Conservation (phyloP, 2,113 vertebrate species). For the Tragelaphus scriptus region DNA sequence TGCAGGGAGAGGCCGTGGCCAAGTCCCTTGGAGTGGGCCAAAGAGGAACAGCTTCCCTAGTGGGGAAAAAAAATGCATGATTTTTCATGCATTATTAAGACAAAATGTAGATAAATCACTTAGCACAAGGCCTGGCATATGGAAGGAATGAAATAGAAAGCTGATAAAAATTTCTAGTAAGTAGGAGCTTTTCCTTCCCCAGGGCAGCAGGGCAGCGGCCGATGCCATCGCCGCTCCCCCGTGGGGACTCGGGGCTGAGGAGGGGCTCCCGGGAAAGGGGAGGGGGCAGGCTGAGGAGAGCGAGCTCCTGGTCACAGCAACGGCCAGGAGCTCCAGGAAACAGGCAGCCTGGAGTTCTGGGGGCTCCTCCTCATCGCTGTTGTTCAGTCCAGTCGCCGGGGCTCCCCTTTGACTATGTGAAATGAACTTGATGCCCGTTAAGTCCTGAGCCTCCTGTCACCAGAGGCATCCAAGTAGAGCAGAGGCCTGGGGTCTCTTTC, state of each 20-base stretch:
- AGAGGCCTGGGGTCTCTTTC: background rate
- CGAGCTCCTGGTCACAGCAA: rapidly evolving
- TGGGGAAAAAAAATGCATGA: background rate
- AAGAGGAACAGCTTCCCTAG: background rate
- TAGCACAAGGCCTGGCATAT: background rate
- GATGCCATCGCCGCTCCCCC: background rate
- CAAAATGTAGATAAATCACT: background rate
- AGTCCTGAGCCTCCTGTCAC: background rate
- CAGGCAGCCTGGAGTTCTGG: background rate
- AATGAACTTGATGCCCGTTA: rapidly evolving
- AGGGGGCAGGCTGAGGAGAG: background rate
- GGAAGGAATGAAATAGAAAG: background rate
- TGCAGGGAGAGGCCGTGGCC: background rate
- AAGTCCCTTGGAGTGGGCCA: background rate
- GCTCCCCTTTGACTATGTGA: background rate
- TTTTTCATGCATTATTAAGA: background rate
- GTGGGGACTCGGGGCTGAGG: rapidly evolving
- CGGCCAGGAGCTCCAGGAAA: background rate
- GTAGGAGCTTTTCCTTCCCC: background rate
- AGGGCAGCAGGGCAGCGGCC: background rate
- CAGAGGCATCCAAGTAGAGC: background rate
- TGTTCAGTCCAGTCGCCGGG: background rate
- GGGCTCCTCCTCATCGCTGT: background rate
- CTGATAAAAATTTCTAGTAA: background rate
- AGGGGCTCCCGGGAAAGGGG: background rate